Evolutionary conservation across 1,140 invertebrate genomes (phyloP), one percentile per base, ranked within the genome.

Genomic region (Aphelinus certus): DNA sequence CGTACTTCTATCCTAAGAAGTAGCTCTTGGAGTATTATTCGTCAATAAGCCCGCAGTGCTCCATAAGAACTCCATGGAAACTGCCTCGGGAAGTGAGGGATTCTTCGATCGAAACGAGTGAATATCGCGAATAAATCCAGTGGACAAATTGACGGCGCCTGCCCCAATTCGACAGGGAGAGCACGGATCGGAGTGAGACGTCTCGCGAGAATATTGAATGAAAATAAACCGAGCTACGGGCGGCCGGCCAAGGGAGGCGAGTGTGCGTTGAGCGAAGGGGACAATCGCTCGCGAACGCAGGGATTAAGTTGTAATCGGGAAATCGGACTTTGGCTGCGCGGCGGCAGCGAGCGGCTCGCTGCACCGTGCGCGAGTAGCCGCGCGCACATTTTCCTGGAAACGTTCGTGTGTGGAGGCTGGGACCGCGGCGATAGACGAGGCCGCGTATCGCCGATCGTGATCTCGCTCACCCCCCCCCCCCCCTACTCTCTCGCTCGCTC

Each of bases 271-370:
- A 26, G 26, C 26, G 26, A 26, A 26, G 26, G 26, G 26, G 26
- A 60, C 51, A 70, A 64, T 75, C 67, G 65, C 51, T 53, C 51
- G 26, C 26, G 26, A 26, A 26, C 26, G 26, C 48, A 70, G 69
- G 68, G 74, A 76, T 76, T 76, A 76, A 76, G 74, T 76, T 76
- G 74, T 71, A 76, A 71, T 76, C 74, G 68, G 68, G n/a, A 76
- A 76, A 76, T 76, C 74, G 71, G 68, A 71, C 68, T 76, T 69
- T 68, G 62, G 62, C 70, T 58, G 56, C 61, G 72, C 65, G 58
- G 49, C 72, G 62, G 62, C 62, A 64, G 68, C 65, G 57, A 43
- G 57, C 43, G 26, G 26, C 26, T 26, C 26, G 26, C 26, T 26
- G 26, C 26, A 26, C 26, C 26, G 26, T 26, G 26, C 26, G 55